These are phyloP conservation scores for Quadroppia sp. DNA, from an alignment of 2,888 invertebrate species.

Conservation along the genomic window DNA sequence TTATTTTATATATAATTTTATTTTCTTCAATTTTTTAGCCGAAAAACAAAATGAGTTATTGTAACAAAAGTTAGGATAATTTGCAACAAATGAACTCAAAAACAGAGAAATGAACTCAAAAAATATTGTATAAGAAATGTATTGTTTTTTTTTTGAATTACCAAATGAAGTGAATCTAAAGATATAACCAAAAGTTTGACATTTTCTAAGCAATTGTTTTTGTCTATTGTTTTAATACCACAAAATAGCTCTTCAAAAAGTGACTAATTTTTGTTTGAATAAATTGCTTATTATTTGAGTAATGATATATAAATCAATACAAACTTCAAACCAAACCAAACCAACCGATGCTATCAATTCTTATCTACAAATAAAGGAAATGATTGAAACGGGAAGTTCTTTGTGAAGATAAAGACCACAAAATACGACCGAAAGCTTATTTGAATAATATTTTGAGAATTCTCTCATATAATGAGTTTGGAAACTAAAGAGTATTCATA, in stretches of 20 bases:
- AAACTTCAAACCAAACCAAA: neutral
- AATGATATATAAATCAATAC: slow-evolving; percentile 1
- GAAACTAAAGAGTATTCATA: neutral
- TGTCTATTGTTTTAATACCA: neutral
- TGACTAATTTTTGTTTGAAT: neutral
- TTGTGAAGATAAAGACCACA: neutral
- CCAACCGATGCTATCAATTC: neutral
- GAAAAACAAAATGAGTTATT: neutral
- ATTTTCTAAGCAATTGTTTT: neutral
- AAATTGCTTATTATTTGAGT: neutral
- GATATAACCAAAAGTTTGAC: neutral
- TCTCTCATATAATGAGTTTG: neutral
- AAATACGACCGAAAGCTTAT: neutral
- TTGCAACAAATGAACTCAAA: neutral
- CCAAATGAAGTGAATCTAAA: neutral
- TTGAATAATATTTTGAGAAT: neutral
- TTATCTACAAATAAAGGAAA: neutral
- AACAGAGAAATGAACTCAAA: neutral
- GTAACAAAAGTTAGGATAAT: neutral
- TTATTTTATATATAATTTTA: neutral
- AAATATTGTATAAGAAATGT: neutral
- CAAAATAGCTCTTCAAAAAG: neutral
- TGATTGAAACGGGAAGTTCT: slow-evolving; percentile 10
- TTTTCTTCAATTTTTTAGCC: neutral
- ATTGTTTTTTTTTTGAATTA: neutral